These are phyloP conservation scores for Nymphicus hollandicus DNA, from an alignment of 2,113 vertebrate species.

Conservation along the genomic window DNA sequence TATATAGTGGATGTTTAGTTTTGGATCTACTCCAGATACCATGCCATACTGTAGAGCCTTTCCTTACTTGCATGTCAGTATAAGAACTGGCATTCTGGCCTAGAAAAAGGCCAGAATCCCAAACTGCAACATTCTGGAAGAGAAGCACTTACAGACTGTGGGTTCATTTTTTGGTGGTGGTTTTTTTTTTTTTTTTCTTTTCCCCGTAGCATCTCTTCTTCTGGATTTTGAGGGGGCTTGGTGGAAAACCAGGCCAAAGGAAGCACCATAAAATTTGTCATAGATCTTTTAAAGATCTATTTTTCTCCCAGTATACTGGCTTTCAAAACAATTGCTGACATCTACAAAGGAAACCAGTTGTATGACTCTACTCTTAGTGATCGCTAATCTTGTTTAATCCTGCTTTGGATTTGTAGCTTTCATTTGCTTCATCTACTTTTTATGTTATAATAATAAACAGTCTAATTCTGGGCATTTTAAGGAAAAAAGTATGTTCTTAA, in stretches of 20 bases:
- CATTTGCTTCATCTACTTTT: not conserved
- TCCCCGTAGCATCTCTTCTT: not conserved
- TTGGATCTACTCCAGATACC: not conserved
- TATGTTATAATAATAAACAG: not conserved
- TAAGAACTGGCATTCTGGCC: no score
- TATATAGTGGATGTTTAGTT: not conserved
- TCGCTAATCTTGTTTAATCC: not conserved
- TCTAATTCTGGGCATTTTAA: not conserved
- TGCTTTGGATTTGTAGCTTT: not conserved
- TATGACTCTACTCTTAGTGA: not conserved
- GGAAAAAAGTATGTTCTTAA: not conserved
- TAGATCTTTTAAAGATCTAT: not conserved
- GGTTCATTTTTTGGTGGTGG: not conserved
- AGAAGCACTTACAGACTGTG: not conserved
- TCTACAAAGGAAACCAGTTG: not conserved
- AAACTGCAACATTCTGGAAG: not conserved
- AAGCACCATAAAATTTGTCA: not conserved
- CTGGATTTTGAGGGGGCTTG: not conserved
- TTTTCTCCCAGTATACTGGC: not conserved
- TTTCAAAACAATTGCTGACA: not conserved
- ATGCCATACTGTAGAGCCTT: not conserved
- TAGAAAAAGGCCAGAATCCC: not conserved
- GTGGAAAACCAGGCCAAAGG: not conserved
- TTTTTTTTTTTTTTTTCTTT: not conserved
- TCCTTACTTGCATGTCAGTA: not conserved